Evolutionary conservation across 2,797 vertebrate species (phyloP), one percentile per base, ranked within the genome.

Genomic region (Megaceryle alcyon): DNA sequence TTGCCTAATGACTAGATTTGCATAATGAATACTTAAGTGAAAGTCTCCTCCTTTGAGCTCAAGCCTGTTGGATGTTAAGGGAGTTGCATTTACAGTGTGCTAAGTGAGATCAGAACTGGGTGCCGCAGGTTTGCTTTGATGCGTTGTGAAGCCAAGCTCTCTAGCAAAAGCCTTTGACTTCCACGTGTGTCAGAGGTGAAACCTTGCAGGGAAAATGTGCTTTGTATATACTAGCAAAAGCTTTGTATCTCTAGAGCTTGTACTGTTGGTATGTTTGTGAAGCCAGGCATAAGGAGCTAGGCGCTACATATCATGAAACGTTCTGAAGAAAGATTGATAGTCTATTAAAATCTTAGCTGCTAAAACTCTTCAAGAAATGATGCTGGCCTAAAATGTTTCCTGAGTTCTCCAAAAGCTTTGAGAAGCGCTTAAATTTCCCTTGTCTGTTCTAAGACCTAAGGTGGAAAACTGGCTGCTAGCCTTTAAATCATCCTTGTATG

Each of bases 1-100:
- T 95, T 93, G 28, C 69, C 35, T 35, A 35, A 35, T 65, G 75
- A 53, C 12, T 92, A 56, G 37, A 93, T 92, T 95, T 93, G 28
- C 69, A 83, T 92, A 71, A 82, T 75, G 83, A 95, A 83, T 71
- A 78, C 72, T 75, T 66, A 12, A 1, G 28, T 3, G 4, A 73
- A 79, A 39, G 29, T 76, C 16, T 88, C 25, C 26, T 46, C 64
- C 82, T 90, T 41, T 66, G 43, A 43, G 69, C 61, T 91, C 18
- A 17, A 37, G 35, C 49, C 46, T 84, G 57, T 54, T 78, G 57
- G 41, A 56, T 79, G 57, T 61, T 86, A 76, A 53, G 57, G 63
- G 70, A 49, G 29, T 25, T 81, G 60, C 57, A 12, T 44, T 86
- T 91, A n/a, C 28, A 77, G 61, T 4, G 14, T 39, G 51, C 14